phyloP scores from a whole-genome alignment of 2,113 vertebrate genomes.

The Myiozetetes cayanensis region DNA sequence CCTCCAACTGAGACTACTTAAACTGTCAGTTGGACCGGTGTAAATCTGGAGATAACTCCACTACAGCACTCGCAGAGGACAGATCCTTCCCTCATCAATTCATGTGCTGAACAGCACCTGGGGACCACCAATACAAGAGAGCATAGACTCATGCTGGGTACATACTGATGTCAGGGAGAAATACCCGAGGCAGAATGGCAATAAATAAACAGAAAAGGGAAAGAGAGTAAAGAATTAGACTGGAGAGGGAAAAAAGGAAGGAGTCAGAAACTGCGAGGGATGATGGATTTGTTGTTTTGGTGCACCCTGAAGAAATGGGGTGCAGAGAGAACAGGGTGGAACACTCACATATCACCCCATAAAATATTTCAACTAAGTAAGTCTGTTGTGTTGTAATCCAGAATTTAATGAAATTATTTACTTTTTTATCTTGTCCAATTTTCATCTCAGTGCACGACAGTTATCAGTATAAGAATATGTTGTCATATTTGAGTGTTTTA shows the following conservation, averaged over 20 bases:
- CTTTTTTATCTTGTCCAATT: not conserved
- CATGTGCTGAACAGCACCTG: not conserved
- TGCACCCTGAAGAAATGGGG: fast-evolving
- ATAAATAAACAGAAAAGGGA: not conserved
- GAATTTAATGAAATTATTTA: not conserved
- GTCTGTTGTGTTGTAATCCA: not conserved
- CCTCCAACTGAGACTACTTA: not conserved
- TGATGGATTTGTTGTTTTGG: not conserved
- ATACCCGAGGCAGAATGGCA: not conserved
- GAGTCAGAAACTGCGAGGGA: not conserved
- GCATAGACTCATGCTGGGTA: not conserved
- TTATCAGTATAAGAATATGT: not conserved
- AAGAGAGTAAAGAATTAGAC: not conserved
- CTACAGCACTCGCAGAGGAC: not conserved
- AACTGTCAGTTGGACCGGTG: not conserved
- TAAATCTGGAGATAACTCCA: constrained; percentile 17
- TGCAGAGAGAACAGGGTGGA: not conserved
- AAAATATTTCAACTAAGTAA: not conserved
- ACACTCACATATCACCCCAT: not conserved
- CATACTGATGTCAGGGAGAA: not conserved
- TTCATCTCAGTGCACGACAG: not conserved
- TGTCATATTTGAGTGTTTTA: not conserved
- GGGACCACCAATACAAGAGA: not conserved
- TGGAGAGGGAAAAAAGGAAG: not conserved
- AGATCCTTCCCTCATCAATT: not conserved